Conservation (phyloP, 2,113 vertebrate species). For the Cariama cristata region DNA sequence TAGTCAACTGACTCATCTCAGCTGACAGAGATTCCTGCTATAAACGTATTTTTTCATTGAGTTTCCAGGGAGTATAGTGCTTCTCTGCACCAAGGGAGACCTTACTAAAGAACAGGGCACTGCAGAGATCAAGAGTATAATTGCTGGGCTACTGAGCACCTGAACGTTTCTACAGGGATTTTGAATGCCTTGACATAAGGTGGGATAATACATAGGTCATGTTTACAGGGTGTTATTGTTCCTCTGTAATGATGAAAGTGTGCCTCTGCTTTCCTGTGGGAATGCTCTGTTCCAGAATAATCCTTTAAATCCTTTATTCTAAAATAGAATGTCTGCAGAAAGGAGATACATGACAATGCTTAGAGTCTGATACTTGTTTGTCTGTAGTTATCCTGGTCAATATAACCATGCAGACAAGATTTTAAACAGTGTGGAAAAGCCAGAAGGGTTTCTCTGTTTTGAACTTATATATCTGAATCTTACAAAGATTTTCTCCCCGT, state of each 20-base stretch:
- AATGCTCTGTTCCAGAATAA: slow-evolving; percentile 36
- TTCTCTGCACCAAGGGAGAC: slow-evolving; percentile 22
- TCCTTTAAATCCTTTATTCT: slow-evolving; percentile 32
- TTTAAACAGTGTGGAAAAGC: background rate
- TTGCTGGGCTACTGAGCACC: slow-evolving; percentile 33
- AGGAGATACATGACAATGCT: background rate
- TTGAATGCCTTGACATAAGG: slow-evolving; percentile 25
- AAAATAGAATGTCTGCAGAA: background rate
- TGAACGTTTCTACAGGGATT: slow-evolving; percentile 3
- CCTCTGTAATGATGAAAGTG: slow-evolving; percentile 6
- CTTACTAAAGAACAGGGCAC: slow-evolving; percentile 28
- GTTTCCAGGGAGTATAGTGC: background rate
- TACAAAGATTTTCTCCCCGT: background rate
- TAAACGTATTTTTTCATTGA: background rate
- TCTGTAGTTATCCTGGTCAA: background rate
- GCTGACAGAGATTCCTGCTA: slow-evolving; percentile 12
- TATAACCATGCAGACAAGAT: background rate
- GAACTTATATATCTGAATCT: background rate
- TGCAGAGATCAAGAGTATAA: slow-evolving; percentile 12
- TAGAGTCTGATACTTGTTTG: background rate
- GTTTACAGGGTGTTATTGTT: slow-evolving; percentile 34
- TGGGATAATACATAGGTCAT: slow-evolving; percentile 9
- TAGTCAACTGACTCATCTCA: background rate
- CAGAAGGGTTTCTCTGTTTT: background rate
- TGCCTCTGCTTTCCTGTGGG: slow-evolving; percentile 29